Evolutionary conservation across 2,113 vertebrate genomes (phyloP).

Genomic region (Ageneiosus marmoratus): DNA sequence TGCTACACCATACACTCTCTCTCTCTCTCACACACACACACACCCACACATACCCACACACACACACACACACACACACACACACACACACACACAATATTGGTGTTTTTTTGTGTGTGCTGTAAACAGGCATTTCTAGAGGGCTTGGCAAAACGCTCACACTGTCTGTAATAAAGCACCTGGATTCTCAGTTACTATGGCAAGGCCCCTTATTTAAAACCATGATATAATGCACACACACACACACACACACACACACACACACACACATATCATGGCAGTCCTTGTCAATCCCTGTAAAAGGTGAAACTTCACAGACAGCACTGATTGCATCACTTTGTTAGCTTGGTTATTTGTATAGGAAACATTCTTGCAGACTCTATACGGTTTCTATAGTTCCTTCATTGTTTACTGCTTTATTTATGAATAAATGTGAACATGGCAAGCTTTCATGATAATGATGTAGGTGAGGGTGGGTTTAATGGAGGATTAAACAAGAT

Average conservation of each 20-base stretch:
- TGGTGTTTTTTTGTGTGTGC: background rate
- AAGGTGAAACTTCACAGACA: constrained; percentile 32
- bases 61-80: constrained; percentile 1
- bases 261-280: background rate
- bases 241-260: background rate
- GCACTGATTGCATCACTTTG: constrained; percentile 4
- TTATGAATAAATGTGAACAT: constrained; percentile 11
- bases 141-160: background rate
- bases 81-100: background rate
- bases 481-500: background rate
- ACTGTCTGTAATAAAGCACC: constrained; percentile 25
- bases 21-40: constrained; percentile 5
- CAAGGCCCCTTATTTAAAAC: background rate
- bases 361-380: background rate
- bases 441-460: background rate
- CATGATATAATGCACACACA: background rate
- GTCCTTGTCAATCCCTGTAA: constrained; percentile 10
- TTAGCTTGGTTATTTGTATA: background rate
- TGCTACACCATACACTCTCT: background rate
- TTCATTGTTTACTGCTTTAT: constrained; percentile 35
- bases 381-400: background rate
- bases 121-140: constrained; percentile 4
- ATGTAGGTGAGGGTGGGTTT: background rate
- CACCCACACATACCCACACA: background rate
- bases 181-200: constrained; percentile 35